Evolutionary conservation across 2,888 invertebrate species (phyloP).

Genomic region (Keiferia lycopersicella): DNA sequence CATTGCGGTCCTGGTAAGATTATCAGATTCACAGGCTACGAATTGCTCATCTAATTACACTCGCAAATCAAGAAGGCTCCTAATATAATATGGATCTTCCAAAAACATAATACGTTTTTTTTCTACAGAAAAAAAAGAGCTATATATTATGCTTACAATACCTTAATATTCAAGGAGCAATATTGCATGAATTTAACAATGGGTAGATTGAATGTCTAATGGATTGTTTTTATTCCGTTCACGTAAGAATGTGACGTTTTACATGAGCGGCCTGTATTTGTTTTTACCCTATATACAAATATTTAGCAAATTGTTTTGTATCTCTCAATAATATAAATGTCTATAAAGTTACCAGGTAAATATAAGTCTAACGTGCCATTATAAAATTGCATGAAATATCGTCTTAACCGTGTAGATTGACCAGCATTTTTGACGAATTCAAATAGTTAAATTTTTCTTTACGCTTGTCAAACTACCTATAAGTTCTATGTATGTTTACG

Average conservation of each 20-base stretch:
- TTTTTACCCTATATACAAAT: not conserved
- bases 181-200: not conserved
- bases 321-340: not conserved
- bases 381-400: slow-evolving; percentile 8
- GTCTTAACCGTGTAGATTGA: not conserved
- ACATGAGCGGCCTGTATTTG: not conserved
- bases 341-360: slow-evolving; percentile 7
- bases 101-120: not conserved
- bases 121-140: not conserved
- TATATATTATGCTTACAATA: not conserved
- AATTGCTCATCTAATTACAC: no score
- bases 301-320: not conserved
- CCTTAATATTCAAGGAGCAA: no score
- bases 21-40: no score
- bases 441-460: no score
- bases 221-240: not conserved
- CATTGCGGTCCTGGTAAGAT: no score
- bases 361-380: not conserved
- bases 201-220: not conserved
- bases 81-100: no score
- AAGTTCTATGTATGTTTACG: not conserved
- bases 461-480: not conserved
- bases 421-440: not conserved
- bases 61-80: no score
- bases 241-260: not conserved